A percentile compares a stretch with the other conserved stretches of the same genome.
These are phyloP conservation scores for Dicycla oo DNA, from an alignment of 2,888 invertebrate species.

Conservation along the genomic window DNA sequence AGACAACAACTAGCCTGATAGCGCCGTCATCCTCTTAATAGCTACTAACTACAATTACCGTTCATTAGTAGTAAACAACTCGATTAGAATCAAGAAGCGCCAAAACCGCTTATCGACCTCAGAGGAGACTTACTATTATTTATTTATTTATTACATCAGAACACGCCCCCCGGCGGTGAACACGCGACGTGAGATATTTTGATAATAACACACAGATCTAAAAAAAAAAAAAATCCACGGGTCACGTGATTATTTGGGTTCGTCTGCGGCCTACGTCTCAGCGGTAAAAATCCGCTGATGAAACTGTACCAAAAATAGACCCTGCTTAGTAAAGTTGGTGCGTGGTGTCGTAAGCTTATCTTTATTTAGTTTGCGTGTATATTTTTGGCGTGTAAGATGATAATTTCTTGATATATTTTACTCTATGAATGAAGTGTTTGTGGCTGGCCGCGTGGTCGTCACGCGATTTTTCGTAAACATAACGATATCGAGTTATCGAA, in stretches of 20 bases:
- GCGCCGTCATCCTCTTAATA: too few relatives aligned
- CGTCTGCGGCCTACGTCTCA: conserved; percentile 11
- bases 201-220: conserved; percentile 38
- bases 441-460: neutral
- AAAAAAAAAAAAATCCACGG: conserved; percentile 18
- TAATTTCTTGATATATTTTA: neutral
- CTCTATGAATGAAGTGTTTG: conserved; percentile 13
- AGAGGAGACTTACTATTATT: conserved; percentile 13
- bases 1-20: too few relatives aligned
- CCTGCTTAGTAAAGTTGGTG: conserved; percentile 33
- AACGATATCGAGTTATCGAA: neutral
- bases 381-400: conserved; percentile 17
- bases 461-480: conserved; percentile 20
- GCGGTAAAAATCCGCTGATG: conserved; percentile 29
- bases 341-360: conserved; percentile 51
- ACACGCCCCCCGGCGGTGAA: conserved; percentile 13
- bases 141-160: conserved; percentile 47
- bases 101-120: conserved; percentile 3
- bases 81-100: conserved; percentile 1
- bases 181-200: conserved; percentile 21
- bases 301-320: conserved; percentile 48
- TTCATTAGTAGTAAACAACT: conserved; percentile 24
- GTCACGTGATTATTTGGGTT: conserved; percentile 37
- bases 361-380: conserved; percentile 25
- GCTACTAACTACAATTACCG: too few relatives aligned